phyloP scores from a whole-genome alignment of 2,797 vertebrate species.

The Cuniculus paca region DNA sequence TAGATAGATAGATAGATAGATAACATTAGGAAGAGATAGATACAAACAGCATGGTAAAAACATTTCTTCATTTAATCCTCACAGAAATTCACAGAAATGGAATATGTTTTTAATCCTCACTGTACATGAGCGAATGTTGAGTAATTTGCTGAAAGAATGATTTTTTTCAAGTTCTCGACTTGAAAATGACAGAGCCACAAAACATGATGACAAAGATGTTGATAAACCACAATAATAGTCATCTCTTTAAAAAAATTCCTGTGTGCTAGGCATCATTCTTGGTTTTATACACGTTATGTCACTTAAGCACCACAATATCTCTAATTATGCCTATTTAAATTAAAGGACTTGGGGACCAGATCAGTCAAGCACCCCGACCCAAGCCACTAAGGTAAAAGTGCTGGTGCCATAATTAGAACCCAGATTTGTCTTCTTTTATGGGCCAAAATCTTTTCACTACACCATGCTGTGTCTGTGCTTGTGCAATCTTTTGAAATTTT shows the following conservation, averaged over 20 bases:
- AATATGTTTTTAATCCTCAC: conserved; percentile 20
- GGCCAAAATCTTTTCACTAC: neutral
- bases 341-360: neutral
- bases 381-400: neutral
- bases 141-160: neutral
- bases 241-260: neutral
- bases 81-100: neutral
- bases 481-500: conserved; percentile 3
- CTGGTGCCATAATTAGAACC: neutral
- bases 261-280: neutral
- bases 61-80: neutral
- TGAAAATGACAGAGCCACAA: neutral
- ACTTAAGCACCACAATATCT: neutral
- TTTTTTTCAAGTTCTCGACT: neutral
- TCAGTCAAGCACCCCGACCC: neutral
- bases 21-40: neutral
- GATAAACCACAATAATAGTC: neutral
- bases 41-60: neutral
- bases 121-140: neutral
- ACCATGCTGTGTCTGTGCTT: neutral
- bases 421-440: neutral
- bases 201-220: neutral
- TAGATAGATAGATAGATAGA: too few relatives aligned
- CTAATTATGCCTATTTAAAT: neutral
- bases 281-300: neutral